Percentiles rank a stretch among this genome's conserved stretches.
These are phyloP conservation scores for Onychomys arenicola DNA, from an alignment of 2,797 vertebrate species.

Conservation along the genomic window DNA sequence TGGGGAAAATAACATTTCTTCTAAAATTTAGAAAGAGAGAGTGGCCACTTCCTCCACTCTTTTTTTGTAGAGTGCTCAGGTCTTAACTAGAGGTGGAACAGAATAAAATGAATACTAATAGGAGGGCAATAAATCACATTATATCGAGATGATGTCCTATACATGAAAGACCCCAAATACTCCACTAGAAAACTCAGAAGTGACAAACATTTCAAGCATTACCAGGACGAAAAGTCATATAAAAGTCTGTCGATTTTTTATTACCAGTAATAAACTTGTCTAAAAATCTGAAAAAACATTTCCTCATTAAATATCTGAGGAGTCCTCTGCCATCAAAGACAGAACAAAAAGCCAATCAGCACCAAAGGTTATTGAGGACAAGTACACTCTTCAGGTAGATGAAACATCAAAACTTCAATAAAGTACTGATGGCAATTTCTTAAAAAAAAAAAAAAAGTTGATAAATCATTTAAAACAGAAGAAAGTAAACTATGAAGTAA, in stretches of 20 bases:
- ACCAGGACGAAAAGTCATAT: background rate
- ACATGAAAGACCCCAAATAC: background rate
- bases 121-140: background rate
- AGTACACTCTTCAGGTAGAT: background rate
- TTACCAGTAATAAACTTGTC: background rate
- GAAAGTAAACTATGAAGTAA: background rate
- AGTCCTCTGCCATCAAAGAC: background rate
- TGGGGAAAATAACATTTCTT: background rate
- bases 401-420: background rate
- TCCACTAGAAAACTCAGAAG: background rate
- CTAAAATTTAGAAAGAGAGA: background rate
- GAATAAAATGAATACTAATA: background rate
- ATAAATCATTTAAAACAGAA: background rate
- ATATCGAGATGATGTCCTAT: too few relatives aligned
- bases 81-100: background rate
- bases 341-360: background rate
- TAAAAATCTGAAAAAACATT: background rate
- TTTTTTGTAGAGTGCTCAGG: background rate
- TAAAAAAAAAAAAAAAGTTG: background rate
- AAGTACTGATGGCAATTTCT: constrained; percentile 5
- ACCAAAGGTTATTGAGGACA: background rate
- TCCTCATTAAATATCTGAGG: background rate
- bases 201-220: background rate
- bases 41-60: too few relatives aligned
- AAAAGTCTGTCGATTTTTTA: background rate